Evolutionary conservation across 2,113 vertebrate genomes (phyloP).

Genomic region (Balaeniceps rex): DNA sequence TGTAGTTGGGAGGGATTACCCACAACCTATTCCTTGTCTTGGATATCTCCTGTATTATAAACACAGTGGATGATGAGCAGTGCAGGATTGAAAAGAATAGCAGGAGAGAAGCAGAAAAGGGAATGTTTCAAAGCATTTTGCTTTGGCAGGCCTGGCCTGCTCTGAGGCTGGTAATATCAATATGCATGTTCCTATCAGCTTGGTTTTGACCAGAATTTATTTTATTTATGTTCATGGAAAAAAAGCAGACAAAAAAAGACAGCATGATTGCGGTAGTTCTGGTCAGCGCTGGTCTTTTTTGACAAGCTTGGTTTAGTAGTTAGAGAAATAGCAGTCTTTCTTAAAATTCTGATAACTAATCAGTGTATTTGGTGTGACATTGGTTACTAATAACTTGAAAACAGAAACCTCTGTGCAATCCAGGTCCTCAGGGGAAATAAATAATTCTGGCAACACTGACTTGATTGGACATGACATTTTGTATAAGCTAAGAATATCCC

Average conservation of each 20-base stretch:
- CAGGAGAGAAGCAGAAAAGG: neutral
- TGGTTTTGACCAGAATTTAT: neutral
- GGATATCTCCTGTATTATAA: neutral
- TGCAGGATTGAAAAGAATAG: neutral
- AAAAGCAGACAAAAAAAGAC: neutral
- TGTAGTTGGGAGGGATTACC: neutral
- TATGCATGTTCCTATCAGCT: neutral
- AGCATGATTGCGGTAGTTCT: neutral
- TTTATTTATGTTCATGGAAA: neutral
- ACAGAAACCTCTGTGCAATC: neutral
- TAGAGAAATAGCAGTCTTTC: neutral
- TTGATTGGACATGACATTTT: neutral
- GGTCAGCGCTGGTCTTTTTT: neutral
- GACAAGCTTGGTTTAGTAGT: neutral
- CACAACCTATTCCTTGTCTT: neutral
- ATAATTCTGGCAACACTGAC: neutral
- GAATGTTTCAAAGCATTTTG: neutral
- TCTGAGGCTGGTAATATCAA: neutral
- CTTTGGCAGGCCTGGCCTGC: neutral
- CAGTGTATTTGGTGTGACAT: neutral
- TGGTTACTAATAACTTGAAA: neutral
- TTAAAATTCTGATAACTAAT: neutral
- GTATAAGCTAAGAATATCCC: neutral
- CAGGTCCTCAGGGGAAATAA: neutral
- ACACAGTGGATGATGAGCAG: neutral